phyloP scores from a whole-genome alignment of 2,888 invertebrate genomes.

The Parnassius apollo region DNA sequence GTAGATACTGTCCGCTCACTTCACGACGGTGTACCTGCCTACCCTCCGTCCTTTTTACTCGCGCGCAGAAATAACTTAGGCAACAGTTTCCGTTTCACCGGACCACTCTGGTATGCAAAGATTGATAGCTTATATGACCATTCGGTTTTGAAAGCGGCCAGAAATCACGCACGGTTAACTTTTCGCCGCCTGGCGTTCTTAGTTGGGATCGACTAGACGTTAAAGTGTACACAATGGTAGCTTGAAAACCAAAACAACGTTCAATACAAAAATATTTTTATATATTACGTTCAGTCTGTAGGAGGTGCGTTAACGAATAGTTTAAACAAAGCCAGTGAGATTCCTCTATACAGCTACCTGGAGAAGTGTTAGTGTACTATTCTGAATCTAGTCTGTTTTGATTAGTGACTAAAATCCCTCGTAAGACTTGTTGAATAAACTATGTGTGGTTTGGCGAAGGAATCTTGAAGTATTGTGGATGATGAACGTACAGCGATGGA shows the following conservation, averaged over 20 bases:
- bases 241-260: constrained; percentile 8
- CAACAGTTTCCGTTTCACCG: constrained; percentile 65
- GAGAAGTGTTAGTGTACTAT: constrained; percentile 46
- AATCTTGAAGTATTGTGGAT: constrained; percentile 47
- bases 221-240: constrained; percentile 14
- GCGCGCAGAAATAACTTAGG: constrained; percentile 43
- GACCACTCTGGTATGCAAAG: constrained; percentile 80
- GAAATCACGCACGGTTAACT: constrained; percentile 80
- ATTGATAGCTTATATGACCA: constrained; percentile 81
- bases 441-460: constrained; percentile 44
- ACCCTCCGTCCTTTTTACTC: constrained; percentile 69
- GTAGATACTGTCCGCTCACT: constrained; percentile 76
- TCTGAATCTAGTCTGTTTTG: constrained; percentile 51
- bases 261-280: constrained; percentile 45
- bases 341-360: constrained; percentile 49
- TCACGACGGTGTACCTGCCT: constrained; percentile 72
- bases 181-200: constrained; percentile 80
- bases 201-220: constrained; percentile 67
- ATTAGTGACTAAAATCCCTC: constrained; percentile 41
- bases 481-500: constrained; percentile 69
- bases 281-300: constrained; percentile 62
- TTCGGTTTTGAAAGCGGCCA: constrained; percentile 78
- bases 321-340: constrained; percentile 58
- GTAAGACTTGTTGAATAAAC: constrained; percentile 35
- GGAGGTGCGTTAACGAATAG: constrained; percentile 47